Evolutionary conservation across 1,140 invertebrate species (phyloP).

Genomic region (Cyclina sinensis): DNA sequence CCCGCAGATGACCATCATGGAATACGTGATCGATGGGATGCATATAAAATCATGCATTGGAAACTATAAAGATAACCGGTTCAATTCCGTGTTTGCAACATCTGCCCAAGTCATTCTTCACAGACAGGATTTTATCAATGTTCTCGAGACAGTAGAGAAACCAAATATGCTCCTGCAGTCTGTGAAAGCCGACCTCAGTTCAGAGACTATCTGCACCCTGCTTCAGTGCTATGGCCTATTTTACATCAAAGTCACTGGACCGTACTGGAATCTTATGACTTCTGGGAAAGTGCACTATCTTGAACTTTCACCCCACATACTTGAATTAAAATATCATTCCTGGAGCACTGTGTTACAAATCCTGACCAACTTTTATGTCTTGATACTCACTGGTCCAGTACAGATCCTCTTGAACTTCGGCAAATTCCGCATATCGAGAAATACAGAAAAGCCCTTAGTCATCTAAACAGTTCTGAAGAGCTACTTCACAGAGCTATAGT

Average conservation of each 20-base stretch:
- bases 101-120: slow-evolving; percentile 16
- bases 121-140: neutral
- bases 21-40: slow-evolving; percentile 26
- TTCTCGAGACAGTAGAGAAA: neutral
- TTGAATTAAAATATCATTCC: neutral
- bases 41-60: slow-evolving; percentile 43
- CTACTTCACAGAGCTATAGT: neutral
- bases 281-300: slow-evolving; percentile 27
- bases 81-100: slow-evolving; percentile 51
- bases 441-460: neutral
- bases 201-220: neutral
- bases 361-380: neutral
- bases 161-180: slow-evolving; percentile 10
- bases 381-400: neutral
- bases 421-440: neutral
- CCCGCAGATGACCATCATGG: slow-evolving; percentile 41
- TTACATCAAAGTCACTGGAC: slow-evolving; percentile 26
- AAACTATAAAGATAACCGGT: slow-evolving; percentile 54
- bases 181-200: slow-evolving; percentile 31
- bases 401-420: neutral
- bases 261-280: slow-evolving; percentile 54
- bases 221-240: neutral
- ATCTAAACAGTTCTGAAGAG: no score
- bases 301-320: slow-evolving; percentile 17
- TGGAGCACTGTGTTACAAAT: neutral